Conservation (phyloP, 2,797 vertebrate genomes). For the Momotus momota region DNA sequence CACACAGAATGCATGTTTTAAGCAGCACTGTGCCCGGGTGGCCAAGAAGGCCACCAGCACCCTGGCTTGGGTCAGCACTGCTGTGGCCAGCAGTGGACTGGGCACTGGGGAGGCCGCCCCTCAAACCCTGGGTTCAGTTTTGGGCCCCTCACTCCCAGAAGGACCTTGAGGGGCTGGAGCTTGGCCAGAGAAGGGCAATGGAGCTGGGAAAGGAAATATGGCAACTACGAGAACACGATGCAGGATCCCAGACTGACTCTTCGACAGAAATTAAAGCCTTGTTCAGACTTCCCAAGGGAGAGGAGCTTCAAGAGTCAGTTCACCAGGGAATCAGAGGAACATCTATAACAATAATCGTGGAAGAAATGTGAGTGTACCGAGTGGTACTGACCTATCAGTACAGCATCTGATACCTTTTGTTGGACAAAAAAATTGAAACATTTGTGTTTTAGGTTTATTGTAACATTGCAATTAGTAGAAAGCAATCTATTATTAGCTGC, state of each 20-base stretch:
- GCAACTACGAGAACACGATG: neutral
- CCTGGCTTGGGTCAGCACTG: too few species aligned
- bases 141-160: too few species aligned
- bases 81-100: too few species aligned
- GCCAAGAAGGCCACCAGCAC: too few species aligned
- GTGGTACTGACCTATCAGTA: neutral
- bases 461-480: neutral
- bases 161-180: too few species aligned
- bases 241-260: neutral
- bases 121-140: too few species aligned
- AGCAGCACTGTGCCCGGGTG: neutral
- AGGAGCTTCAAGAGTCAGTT: neutral
- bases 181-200: too few species aligned
- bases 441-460: neutral
- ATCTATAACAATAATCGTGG: neutral
- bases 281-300: neutral
- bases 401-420: neutral
- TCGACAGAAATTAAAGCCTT: neutral
- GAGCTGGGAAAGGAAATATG: neutral
- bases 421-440: neutral
- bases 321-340: neutral
- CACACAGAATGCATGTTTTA: neutral
- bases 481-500: conserved; percentile 2
- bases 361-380: neutral
- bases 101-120: too few species aligned